These are phyloP conservation scores for Oreonectes daqikongensis DNA, from an alignment of 2,797 vertebrate genomes.

Conservation along the genomic window DNA sequence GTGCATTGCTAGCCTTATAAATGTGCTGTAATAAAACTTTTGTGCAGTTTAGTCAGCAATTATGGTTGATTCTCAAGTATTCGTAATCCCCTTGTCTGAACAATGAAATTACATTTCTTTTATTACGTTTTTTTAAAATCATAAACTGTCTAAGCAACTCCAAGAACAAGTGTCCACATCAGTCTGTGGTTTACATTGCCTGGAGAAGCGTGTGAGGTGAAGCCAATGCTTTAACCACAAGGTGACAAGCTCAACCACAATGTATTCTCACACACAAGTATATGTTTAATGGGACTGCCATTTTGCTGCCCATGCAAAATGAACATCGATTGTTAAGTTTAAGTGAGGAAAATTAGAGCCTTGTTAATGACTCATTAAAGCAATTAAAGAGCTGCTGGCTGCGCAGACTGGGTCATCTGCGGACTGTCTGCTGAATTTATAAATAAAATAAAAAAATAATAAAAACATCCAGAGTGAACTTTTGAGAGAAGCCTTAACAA, in stretches of 20 bases:
- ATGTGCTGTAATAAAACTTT: constrained; percentile 16
- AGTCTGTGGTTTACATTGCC: constrained; percentile 1
- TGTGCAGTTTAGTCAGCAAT: constrained; percentile 12
- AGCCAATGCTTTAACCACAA: background rate
- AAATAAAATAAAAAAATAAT: constrained; percentile 2
- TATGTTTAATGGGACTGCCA: constrained; percentile 19
- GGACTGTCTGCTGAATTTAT: constrained; percentile 8
- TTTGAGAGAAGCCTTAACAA: background rate
- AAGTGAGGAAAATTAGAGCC: constrained; percentile 43
- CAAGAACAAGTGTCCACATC: constrained; percentile 13
- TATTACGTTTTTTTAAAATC: background rate
- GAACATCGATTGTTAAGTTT: constrained; percentile 25
- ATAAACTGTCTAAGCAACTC: constrained; percentile 24
- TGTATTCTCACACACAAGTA: constrained; percentile 17
- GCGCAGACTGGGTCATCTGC: constrained; percentile 5
- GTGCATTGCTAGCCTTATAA: constrained; percentile 21
- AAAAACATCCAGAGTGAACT: background rate
- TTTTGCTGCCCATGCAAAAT: constrained; percentile 24
- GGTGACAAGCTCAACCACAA: background rate
- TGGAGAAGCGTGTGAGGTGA: constrained; percentile 18
- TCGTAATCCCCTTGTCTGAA: constrained; percentile 32
- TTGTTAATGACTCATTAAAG: constrained; percentile 38
- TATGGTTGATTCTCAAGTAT: constrained; percentile 9
- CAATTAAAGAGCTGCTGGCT: constrained; percentile 24
- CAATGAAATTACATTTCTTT: constrained; percentile 8